Base-by-base conservation (phyloP, 2,797 vertebrate species). In the Thaleichthys pacificus region DNA sequence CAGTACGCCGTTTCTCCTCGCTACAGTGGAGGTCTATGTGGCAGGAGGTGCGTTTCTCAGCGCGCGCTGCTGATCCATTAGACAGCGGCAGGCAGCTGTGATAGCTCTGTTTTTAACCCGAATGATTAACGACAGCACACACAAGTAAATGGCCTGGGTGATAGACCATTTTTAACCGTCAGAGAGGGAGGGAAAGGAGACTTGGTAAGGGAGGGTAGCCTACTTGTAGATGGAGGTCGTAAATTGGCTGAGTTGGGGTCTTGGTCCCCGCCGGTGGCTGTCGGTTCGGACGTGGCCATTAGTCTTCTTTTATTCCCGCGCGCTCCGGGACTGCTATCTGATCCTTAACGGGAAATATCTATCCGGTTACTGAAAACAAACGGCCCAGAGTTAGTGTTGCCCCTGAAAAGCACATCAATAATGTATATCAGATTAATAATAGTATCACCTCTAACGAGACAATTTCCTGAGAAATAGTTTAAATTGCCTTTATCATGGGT, bases 231-330 rank as follows among this genome's bases (percentile, higher is more conserved):
- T 68, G 90, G 86, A 80, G 96, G 95, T 94, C 95, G 94, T 85
- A 98, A 93, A 94, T 96, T 96, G 82, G 91, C 88, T 7, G 96
- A 90, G 87, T 94, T 95, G 87, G 96, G 93, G 86, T 98, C 95
- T 81, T 94, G 94, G 47, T 71, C 94, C 70, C 89, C 91, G 87
- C 91, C 94, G 83, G 95, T 93, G 86, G 96, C 93, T 79, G 95
- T 94, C 68, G 96, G 95, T 84, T 96, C 94, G 15, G 96, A 96
- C 81, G 96, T 91, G 87, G 97, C 97, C 97, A 97, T 98, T 85
- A 78, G 70, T 93, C 89, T 83, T 84, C 83, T 74, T 80, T 86
- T 86, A 80, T 77, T 70, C 69, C 64, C 68, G 42, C 62, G 58
- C 58, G 56, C 60, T 69, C 66, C 60, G 73, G 58, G 61, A 65